phyloP scores from a whole-genome alignment of 2,888 invertebrate species.

The Eurytoma adleriae region DNA sequence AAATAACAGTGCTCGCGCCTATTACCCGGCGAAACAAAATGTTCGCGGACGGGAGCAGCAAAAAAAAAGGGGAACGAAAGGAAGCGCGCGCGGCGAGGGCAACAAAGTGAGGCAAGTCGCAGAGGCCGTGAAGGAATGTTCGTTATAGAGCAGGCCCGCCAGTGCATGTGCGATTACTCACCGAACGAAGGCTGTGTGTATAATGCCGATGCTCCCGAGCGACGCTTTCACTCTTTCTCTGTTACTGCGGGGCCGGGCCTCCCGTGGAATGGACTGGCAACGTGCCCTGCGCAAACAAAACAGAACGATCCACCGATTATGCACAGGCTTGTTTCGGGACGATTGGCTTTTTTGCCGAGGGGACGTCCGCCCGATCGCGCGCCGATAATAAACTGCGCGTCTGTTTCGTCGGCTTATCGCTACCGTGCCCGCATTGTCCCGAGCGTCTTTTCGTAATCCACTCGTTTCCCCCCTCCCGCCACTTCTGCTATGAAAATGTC shows the following conservation, averaged over 20 bases:
- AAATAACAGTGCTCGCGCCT: no score
- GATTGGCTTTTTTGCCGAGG: not conserved
- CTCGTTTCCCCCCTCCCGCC: no score
- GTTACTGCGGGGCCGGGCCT: not conserved
- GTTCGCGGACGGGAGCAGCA: not conserved
- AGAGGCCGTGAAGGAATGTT: no score
- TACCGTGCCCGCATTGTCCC: no score
- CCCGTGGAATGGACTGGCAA: conserved; percentile 34
- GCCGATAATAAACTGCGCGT: no score
- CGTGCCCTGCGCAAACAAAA: conserved; percentile 42
- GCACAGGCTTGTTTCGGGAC: not conserved
- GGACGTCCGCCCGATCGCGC: no score
- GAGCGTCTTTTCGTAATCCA: no score
- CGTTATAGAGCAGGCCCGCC: not conserved
- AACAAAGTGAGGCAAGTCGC: no score
- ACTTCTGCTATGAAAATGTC: no score
- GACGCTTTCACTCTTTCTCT: conserved; percentile 1
- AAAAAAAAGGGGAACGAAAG: not conserved
- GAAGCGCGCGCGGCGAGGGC: not conserved
- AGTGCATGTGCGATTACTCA: conserved; percentile 21
- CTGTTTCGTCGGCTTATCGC: no score
- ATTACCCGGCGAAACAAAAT: no score
- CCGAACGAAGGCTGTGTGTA: conserved; percentile 8
- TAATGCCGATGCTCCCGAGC: not conserved
- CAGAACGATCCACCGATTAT: conserved; percentile 14